Percentiles rank a stretch among this genome's conserved stretches.
Conservation (phyloP, 1,140 invertebrate genomes). For the Camponotus pennsylvanicus region DNA sequence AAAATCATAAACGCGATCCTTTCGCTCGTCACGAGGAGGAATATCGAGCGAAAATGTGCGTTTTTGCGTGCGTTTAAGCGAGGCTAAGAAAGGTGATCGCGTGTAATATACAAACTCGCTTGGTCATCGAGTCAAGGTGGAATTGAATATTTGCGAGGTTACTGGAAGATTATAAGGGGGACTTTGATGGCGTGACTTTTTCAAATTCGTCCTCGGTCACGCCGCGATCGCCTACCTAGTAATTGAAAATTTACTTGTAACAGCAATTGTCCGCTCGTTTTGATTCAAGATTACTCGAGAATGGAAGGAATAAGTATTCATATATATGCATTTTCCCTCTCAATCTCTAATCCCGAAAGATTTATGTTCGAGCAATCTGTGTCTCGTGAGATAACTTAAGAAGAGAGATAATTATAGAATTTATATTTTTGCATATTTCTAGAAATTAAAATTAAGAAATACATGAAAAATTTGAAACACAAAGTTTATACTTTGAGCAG, state of each 20-base stretch:
- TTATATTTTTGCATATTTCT: no score
- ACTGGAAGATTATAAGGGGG: background rate
- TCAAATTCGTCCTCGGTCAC: constrained; percentile 21
- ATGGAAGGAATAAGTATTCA: background rate
- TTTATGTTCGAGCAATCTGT: background rate
- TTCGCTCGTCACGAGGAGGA: background rate
- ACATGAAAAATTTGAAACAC: no score
- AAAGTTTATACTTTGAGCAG: no score
- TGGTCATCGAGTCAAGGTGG: constrained; percentile 33
- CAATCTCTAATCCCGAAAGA: constrained; percentile 10
- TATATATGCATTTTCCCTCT: no score
- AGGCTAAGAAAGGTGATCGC: constrained; percentile 31
- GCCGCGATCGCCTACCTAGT: background rate
- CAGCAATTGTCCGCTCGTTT: constrained; percentile 1
- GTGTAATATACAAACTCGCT: constrained; percentile 13
- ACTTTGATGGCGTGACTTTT: constrained; percentile 29
- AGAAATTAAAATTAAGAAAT: no score
- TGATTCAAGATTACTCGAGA: background rate
- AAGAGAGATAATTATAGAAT: background rate
- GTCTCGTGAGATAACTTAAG: background rate
- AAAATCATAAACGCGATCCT: constrained; percentile 17
- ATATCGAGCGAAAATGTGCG: constrained; percentile 31
- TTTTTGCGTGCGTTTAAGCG: constrained; percentile 65
- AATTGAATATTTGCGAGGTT: constrained; percentile 48
- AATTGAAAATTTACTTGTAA: constrained; percentile 44